Conservation (phyloP, 2,113 vertebrate species). For the Colinus virginianus region DNA sequence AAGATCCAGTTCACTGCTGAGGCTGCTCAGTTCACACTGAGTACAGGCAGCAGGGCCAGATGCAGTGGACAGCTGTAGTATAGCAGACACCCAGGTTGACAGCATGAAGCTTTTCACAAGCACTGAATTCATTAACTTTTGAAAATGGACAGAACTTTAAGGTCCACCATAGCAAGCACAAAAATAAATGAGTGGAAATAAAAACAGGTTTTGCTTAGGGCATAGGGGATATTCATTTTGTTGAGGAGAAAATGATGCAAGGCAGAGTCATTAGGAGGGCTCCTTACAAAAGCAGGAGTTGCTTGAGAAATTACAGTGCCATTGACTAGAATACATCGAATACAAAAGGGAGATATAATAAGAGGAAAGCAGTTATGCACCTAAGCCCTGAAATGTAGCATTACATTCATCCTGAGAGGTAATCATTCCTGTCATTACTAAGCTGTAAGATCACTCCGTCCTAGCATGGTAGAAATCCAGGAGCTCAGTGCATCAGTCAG, state of each 20-base stretch:
- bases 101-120: not conserved
- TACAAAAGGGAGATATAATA: conserved; percentile 72
- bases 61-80: not conserved
- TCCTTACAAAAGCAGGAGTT: conserved; percentile 60
- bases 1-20: not conserved
- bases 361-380: conserved; percentile 73
- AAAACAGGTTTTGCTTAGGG: conserved; percentile 56
- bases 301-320: conserved; percentile 72
- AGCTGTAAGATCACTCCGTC: conserved; percentile 64
- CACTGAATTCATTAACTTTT: not conserved
- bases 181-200: conserved; percentile 45
- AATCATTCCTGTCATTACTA: conserved; percentile 76
- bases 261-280: conserved; percentile 56
- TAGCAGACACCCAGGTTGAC: not conserved
- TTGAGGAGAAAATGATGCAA: conserved; percentile 63
- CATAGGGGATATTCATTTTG: conserved; percentile 52
- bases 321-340: conserved; percentile 68
- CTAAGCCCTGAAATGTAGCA: conserved; percentile 75
- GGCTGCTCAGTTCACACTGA: too few relatives aligned
- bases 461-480: conserved; percentile 60
- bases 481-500: conserved; percentile 45
- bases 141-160: not conserved
- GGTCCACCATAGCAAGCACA: not conserved
- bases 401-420: conserved; percentile 72
- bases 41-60: not conserved